A percentile compares a stretch with the other conserved stretches of the same genome.
Conservation (phyloP, 2,888 invertebrate genomes). For the Gnatocerus cornutus region DNA sequence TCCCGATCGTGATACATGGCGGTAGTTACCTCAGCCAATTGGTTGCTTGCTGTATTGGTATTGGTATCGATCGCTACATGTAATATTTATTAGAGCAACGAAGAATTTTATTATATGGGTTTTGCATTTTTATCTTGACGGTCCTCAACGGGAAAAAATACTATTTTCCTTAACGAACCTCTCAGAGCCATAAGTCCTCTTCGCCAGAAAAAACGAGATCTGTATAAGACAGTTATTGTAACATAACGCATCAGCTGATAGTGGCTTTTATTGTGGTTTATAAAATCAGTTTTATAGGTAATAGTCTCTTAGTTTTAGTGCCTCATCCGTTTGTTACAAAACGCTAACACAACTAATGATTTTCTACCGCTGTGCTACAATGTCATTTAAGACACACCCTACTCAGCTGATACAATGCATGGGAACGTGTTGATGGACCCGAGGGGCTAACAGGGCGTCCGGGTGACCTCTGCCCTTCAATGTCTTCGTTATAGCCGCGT, state of each 20-base stretch:
- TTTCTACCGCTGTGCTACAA: neutral
- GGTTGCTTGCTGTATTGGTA: conserved; percentile 60
- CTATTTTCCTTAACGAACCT: conserved; percentile 27
- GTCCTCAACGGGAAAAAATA: conserved; percentile 16
- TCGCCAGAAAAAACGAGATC: neutral
- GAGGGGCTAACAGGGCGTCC: conserved; percentile 56
- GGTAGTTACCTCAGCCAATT: conserved; percentile 68
- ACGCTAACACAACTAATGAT: conserved; percentile 2
- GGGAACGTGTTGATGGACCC: conserved; percentile 45
- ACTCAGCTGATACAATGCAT: neutral
- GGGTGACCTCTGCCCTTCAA: conserved; percentile 56
- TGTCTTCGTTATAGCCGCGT: conserved; percentile 58
- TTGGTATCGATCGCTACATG: conserved; percentile 60
- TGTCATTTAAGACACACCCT: conserved; percentile 29
- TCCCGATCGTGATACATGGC: conserved; percentile 67
- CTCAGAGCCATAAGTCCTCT: neutral
- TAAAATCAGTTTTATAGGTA: neutral
- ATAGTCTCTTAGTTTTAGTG: neutral
- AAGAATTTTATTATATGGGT: conserved; percentile 56
- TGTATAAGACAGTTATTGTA: too few species aligned
- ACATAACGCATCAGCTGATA: too few species aligned
- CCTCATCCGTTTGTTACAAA: neutral
- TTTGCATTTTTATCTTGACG: conserved; percentile 44
- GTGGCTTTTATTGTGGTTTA: too few species aligned
- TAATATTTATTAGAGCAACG: conserved; percentile 64